A percentile compares a stretch with the other conserved stretches of the same genome.
Evolutionary conservation across 2,797 vertebrate species (phyloP).

Genomic region (Typhlichthys eigenmanni): DNA sequence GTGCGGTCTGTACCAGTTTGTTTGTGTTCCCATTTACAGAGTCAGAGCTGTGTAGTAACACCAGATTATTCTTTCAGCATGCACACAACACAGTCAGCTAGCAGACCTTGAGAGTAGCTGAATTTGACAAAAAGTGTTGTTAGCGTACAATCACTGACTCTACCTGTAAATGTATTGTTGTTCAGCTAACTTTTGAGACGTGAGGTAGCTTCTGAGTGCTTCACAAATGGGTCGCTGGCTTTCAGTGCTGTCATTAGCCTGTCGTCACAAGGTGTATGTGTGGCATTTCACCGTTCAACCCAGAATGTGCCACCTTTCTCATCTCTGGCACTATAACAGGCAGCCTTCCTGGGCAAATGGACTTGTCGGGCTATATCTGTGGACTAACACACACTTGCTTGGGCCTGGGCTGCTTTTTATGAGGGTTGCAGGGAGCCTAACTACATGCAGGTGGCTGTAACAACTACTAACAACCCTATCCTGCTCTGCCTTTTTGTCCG

Average conservation of each 20-base stretch:
- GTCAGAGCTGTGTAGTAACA: too few relatives aligned
- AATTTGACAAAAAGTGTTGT: too few relatives aligned
- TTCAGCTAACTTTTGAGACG: constrained; percentile 49
- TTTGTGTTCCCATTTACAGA: too few relatives aligned
- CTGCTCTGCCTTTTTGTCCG: background rate
- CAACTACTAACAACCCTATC: constrained; percentile 45
- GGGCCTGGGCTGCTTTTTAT: background rate
- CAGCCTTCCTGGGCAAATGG: constrained; percentile 9
- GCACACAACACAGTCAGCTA: too few relatives aligned
- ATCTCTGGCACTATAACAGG: constrained; percentile 51
- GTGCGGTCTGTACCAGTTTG: too few relatives aligned
- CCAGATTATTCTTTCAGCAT: too few relatives aligned
- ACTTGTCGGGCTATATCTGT: background rate
- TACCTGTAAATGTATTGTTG: too few relatives aligned
- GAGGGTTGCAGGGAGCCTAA: constrained; percentile 23
- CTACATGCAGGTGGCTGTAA: constrained; percentile 31
- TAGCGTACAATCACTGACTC: too few relatives aligned
- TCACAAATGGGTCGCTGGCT: constrained; percentile 23
- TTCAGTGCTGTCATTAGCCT: constrained; percentile 43
- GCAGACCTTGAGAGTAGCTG: too few relatives aligned
- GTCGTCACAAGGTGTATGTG: constrained; percentile 51
- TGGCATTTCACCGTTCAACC: constrained; percentile 65
- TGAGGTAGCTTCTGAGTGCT: constrained; percentile 48
- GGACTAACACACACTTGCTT: background rate
- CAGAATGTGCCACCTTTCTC: constrained; percentile 72